Evolutionary conservation across 2,113 vertebrate species (phyloP).

Genomic region (Mola mola): DNA sequence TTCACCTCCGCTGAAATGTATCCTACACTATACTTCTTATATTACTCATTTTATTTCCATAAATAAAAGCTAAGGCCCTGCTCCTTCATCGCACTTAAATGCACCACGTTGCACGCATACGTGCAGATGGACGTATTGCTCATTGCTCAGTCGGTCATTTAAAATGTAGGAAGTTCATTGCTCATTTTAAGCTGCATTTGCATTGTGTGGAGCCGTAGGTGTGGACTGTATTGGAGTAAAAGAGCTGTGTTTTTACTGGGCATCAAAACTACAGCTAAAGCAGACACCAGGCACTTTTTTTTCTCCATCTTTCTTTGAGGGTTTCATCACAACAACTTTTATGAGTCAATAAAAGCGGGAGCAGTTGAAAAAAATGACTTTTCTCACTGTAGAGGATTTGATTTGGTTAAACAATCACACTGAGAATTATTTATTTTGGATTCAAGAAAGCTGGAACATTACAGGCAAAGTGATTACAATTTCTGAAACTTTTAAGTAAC

Average conservation of each 20-base stretch:
- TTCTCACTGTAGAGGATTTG: slow-evolving; percentile 17
- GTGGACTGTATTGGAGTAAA: slow-evolving; percentile 43
- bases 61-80: slow-evolving; percentile 31
- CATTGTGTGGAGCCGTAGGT: slow-evolving; percentile 55
- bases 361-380: slow-evolving; percentile 34
- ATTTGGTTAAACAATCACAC: slow-evolving; percentile 15
- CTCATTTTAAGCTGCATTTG: slow-evolving; percentile 67
- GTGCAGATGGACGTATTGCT: slow-evolving; percentile 57
- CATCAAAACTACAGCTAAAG: slow-evolving; percentile 37
- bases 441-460: slow-evolving; percentile 3
- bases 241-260: slow-evolving; percentile 15
- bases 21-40: slow-evolving; percentile 11
- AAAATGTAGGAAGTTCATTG: slow-evolving; percentile 64
- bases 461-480: slow-evolving; percentile 13
- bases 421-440: slow-evolving; percentile 12
- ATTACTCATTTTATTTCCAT: slow-evolving; percentile 9
- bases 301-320: slow-evolving; percentile 9
- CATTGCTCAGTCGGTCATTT: slow-evolving; percentile 66
- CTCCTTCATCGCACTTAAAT: slow-evolving; percentile 30
- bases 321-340: slow-evolving; percentile 25
- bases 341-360: slow-evolving; percentile 25
- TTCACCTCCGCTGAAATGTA: slow-evolving; percentile 21
- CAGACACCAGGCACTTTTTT: slow-evolving; percentile 49
- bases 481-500: slow-evolving; percentile 10
- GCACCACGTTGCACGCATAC: slow-evolving; percentile 27